Evolutionary conservation across 2,888 invertebrate genomes (phyloP), one percentile per base, ranked within the genome.

Genomic region (Leptopilina myrica): DNA sequence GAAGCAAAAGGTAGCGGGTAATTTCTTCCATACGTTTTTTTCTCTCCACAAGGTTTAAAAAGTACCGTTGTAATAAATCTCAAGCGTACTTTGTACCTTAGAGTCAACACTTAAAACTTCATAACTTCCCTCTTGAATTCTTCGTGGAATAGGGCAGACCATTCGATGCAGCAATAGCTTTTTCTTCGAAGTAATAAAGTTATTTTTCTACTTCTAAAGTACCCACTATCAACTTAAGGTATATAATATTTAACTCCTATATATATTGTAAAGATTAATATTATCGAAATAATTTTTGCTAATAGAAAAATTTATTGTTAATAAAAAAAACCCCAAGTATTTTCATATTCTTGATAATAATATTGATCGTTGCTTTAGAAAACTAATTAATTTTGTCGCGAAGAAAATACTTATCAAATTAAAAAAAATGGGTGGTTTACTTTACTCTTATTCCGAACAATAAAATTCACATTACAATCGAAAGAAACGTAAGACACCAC

Each of bases 91-190:
- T 15, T 14, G n/a, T 66, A 66, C 43, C 46, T 66, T 43, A 64
- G 26, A 66, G 66, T 15, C 66, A 66, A 66, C 43, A 66, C 66
- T 66, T 66, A 46, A 66, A 66, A 66, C 46, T 66, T 66, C 66
- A 66, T 66, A 66, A 66, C 66, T 66, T 66, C 46, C 43, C 66
- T 43, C 66, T 43, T 14, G 40, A 65, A 65, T 65, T 65, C 65
- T 66, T 65, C 20, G 59, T 59, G 12, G 59, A 59, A 59, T n/a
- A 59, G 59, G 59, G 59, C 59, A 59, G 15, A 59, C 15, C 15
- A 59, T 59, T 15, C 14, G 62, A 20, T 9, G 62, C 62, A 15
- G 62, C 62, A 20, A 62, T 62, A 20, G 62, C 20, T 62, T 62
- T 33, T 62, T 62, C 62, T 15, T 62, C 62, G 62, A 62, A 62